phyloP scores from a whole-genome alignment of 2,888 invertebrate genomes.

The Maniola hyperantus region DNA sequence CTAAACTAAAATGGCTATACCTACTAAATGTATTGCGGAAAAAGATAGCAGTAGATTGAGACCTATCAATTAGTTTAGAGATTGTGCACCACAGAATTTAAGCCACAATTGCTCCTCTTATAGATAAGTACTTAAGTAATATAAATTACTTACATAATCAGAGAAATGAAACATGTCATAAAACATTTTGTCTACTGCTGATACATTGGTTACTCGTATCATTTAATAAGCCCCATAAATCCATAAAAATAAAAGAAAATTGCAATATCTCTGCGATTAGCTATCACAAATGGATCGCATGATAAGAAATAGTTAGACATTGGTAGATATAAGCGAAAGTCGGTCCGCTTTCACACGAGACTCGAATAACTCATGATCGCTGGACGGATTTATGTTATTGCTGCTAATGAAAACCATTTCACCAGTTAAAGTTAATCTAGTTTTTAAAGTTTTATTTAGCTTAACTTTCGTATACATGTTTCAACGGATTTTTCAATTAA shows the following conservation, averaged over 20 bases:
- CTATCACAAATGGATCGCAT: slow-evolving; percentile 30
- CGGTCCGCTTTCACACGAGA: slow-evolving; percentile 27
- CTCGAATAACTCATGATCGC: slow-evolving; percentile 23
- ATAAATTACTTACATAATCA: background rate
- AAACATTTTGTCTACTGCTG: slow-evolving; percentile 1
- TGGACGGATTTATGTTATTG: slow-evolving; percentile 14
- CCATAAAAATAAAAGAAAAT: slow-evolving; percentile 26
- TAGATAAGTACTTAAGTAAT: too few relatives aligned
- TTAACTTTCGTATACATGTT: too few relatives aligned
- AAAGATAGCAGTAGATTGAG: too few relatives aligned
- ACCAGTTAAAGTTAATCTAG: background rate
- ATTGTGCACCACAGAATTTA: too few relatives aligned
- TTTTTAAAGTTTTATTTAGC: too few relatives aligned
- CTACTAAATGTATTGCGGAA: too few relatives aligned
- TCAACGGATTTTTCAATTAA: too few relatives aligned
- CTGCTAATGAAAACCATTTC: slow-evolving; percentile 12
- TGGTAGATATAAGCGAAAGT: slow-evolving; percentile 33
- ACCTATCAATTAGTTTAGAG: too few relatives aligned
- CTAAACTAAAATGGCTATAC: too few relatives aligned
- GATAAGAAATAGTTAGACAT: slow-evolving; percentile 31
- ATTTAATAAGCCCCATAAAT: background rate
- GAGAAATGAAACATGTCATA: background rate
- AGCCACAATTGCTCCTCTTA: too few relatives aligned
- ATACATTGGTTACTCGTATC: background rate
- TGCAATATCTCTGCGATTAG: slow-evolving; percentile 17